Percentiles rank a stretch among this genome's conserved stretches.
Evolutionary conservation across 2,113 vertebrate genomes (phyloP).

Genomic region (Engraulis encrasicolus): DNA sequence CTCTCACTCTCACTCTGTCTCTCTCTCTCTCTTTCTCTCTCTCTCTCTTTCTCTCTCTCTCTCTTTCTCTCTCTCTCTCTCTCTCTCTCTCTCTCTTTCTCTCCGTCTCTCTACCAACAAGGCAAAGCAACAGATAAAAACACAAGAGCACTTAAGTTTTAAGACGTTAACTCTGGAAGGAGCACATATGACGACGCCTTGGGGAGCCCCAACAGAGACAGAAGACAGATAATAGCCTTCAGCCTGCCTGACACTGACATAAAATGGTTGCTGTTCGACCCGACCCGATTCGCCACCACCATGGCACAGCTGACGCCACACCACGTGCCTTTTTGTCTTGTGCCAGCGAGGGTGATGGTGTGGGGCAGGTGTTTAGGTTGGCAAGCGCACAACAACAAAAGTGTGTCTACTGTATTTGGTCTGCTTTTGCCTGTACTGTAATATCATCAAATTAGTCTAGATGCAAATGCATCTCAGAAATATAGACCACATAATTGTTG

Average conservation of each 20-base stretch:
- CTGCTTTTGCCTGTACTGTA: no score
- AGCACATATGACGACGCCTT: not conserved
- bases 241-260: slow-evolving; percentile 10
- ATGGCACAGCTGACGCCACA: slow-evolving; percentile 32
- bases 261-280: not conserved
- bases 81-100: no score
- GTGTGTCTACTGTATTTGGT: not conserved
- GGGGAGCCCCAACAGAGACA: not conserved
- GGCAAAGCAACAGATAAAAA: not conserved
- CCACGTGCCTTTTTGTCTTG: not conserved
- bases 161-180: not conserved
- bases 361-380: not conserved
- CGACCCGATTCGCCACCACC: slow-evolving; percentile 7
- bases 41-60: no score
- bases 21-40: no score
- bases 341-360: not conserved
- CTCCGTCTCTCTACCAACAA: not conserved
- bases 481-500: no score
- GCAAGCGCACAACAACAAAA: not conserved
- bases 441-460: not conserved
- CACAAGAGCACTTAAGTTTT: not conserved
- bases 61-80: no score
- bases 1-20: no score
- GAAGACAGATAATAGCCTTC: not conserved
- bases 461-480: no score